Percentiles rank a stretch among this genome's conserved stretches.
phyloP scores from a whole-genome alignment of 1,140 invertebrate genomes.

The Calosoma granatense region DNA sequence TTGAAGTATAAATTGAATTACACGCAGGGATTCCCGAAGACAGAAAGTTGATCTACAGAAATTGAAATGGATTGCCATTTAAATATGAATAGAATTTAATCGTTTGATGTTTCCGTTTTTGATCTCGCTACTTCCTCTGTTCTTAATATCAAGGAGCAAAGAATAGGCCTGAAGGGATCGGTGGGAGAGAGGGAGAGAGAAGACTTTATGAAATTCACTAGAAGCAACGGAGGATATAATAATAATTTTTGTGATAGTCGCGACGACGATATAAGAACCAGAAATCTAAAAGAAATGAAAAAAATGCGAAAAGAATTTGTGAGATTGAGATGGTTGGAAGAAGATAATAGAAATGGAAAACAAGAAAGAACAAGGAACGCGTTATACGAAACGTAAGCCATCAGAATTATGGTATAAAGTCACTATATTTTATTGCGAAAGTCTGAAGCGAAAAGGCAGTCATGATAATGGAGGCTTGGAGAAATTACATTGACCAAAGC shows the following conservation, averaged over 20 bases:
- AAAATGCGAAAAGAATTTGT: slow-evolving; percentile 7
- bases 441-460: no score
- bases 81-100: slow-evolving; percentile 9
- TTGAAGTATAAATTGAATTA: slow-evolving; percentile 1
- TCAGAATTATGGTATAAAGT: no score
- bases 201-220: background rate
- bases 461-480: no score
- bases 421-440: no score
- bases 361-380: no score
- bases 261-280: background rate
- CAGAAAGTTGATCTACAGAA: slow-evolving; percentile 3
- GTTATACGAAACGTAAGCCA: no score
- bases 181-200: no score
- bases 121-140: background rate
- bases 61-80: slow-evolving; percentile 5
- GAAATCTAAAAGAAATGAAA: background rate
- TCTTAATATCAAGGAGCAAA: no score
- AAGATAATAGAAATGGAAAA: background rate
- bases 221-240: background rate
- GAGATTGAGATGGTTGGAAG: background rate
- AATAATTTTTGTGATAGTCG: background rate
- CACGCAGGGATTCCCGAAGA: background rate
- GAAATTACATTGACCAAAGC: no score
- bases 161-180: no score
- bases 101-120: slow-evolving; percentile 4